A percentile compares a stretch with the other conserved stretches of the same genome.
Evolutionary conservation across 2,113 vertebrate species (phyloP).

Genomic region (Ramphastos sulfuratus): DNA sequence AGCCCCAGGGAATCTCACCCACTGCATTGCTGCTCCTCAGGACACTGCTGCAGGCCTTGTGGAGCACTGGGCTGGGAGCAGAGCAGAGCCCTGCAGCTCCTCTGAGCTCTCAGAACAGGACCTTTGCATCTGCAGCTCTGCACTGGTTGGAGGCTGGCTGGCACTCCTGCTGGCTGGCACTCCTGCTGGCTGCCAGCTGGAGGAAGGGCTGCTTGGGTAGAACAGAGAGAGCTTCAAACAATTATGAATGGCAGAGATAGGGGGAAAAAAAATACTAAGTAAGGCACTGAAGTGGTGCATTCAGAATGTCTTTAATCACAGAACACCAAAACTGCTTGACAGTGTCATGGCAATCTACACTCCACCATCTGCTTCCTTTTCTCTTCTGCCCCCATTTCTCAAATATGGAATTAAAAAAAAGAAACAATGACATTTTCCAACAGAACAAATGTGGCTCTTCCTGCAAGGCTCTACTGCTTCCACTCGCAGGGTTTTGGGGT

Average conservation of each 20-base stretch:
- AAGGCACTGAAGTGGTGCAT: neutral
- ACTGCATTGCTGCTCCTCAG: no score
- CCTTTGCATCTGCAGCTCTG: no score
- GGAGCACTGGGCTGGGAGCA: no score
- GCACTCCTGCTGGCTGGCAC: no score
- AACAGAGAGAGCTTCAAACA: conserved; percentile 8
- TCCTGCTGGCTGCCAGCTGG: no score
- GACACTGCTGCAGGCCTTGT: no score
- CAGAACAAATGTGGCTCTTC: conserved; percentile 39
- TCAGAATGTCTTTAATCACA: conserved; percentile 70
- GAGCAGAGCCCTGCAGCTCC: no score
- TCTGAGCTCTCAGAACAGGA: no score
- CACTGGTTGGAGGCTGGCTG: no score
- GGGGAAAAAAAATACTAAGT: neutral
- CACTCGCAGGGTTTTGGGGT: neutral
- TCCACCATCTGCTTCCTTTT: conserved; percentile 36
- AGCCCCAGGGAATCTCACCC: no score
- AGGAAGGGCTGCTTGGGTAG: neutral
- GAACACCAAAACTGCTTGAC: conserved; percentile 59
- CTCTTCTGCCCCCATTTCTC: conserved; percentile 40
- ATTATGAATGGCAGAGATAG: conserved; percentile 42
- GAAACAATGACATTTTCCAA: conserved; percentile 6
- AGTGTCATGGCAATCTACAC: conserved; percentile 44
- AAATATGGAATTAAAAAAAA: conserved; percentile 21
- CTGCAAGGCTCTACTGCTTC: conserved; percentile 25